phyloP scores from a whole-genome alignment of 2,113 vertebrate genomes.

The Melanotaenia duboulayi region DNA sequence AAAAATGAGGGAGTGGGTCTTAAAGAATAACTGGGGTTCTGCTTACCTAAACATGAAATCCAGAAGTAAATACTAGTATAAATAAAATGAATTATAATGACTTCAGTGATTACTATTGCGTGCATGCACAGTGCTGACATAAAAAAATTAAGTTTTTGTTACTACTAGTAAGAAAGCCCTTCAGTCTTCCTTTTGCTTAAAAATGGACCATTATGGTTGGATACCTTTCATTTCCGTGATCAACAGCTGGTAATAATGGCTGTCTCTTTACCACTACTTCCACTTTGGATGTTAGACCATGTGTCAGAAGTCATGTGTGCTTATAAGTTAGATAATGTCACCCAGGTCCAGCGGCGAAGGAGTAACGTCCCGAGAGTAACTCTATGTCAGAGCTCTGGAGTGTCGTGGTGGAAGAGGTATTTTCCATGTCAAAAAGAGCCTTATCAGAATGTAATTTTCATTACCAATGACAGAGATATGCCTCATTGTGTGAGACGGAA shows the following conservation, averaged over 20 bases:
- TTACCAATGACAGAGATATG: constrained; percentile 66
- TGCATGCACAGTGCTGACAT: too few relatives aligned
- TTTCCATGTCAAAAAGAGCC: constrained; percentile 68
- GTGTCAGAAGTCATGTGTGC: constrained; percentile 44
- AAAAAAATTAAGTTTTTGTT: too few relatives aligned
- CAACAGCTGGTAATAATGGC: constrained; percentile 33
- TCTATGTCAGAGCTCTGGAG: constrained; percentile 13
- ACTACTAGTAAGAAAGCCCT: too few relatives aligned
- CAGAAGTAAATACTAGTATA: too few relatives aligned
- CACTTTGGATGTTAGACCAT: constrained; percentile 19
- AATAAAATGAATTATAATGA: too few relatives aligned
- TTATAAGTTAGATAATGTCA: constrained; percentile 54
- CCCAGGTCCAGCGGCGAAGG: constrained; percentile 25
- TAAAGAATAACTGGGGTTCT: too few relatives aligned
- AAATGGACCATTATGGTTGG: not conserved
- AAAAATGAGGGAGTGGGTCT: too few relatives aligned
- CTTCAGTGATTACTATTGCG: too few relatives aligned
- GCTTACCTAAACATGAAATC: too few relatives aligned
- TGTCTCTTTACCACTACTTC: constrained; percentile 27
- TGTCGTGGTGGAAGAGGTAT: constrained; percentile 47
- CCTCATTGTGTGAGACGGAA: constrained; percentile 66
- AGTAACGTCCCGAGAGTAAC: constrained; percentile 18
- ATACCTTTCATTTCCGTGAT: constrained; percentile 42
- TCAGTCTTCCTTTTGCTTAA: too few relatives aligned
- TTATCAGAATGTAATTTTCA: constrained; percentile 75